A percentile compares a stretch with the other conserved stretches of the same genome.
Conservation (phyloP, 2,797 vertebrate genomes). For the Takifugu rubripes region DNA sequence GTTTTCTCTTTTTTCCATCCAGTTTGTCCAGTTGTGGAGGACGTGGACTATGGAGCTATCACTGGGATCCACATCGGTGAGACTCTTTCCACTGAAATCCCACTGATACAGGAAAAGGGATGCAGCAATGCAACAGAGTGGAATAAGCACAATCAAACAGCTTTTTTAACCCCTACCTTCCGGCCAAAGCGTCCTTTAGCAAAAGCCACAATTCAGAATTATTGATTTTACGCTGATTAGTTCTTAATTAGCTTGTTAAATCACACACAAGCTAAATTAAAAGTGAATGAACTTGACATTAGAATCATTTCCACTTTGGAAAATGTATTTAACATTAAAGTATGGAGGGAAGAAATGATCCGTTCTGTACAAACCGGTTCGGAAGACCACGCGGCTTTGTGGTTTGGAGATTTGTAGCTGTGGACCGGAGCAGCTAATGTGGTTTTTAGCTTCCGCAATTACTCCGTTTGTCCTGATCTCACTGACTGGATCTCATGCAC, state of each 20-base stretch:
- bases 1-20: conserved; percentile 35
- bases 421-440: conserved; percentile 39
- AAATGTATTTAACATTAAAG: background rate
- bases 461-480: conserved; percentile 56
- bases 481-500: conserved; percentile 43
- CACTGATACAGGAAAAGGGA: conserved; percentile 2
- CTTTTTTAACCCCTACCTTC: too few relatives aligned
- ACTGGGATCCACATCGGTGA: conserved; percentile 72
- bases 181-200: too few relatives aligned
- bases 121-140: background rate
- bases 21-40: conserved; percentile 58
- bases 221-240: too few relatives aligned
- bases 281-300: too few relatives aligned
- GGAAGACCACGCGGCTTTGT: conserved; percentile 60
- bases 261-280: too few relatives aligned
- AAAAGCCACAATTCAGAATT: too few relatives aligned
- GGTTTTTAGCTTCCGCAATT: conserved; percentile 44
- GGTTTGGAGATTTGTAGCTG: conserved; percentile 41
- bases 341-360: conserved; percentile 41
- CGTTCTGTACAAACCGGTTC: conserved; percentile 51
- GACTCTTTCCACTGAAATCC: conserved; percentile 33
- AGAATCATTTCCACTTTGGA: background rate
- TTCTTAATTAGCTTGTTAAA: too few relatives aligned
- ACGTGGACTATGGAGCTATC: conserved; percentile 61
- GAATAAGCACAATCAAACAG: too few relatives aligned